Evolutionary conservation across 1,140 invertebrate genomes (phyloP).

Genomic region (Teleopsis dalmanni): DNA sequence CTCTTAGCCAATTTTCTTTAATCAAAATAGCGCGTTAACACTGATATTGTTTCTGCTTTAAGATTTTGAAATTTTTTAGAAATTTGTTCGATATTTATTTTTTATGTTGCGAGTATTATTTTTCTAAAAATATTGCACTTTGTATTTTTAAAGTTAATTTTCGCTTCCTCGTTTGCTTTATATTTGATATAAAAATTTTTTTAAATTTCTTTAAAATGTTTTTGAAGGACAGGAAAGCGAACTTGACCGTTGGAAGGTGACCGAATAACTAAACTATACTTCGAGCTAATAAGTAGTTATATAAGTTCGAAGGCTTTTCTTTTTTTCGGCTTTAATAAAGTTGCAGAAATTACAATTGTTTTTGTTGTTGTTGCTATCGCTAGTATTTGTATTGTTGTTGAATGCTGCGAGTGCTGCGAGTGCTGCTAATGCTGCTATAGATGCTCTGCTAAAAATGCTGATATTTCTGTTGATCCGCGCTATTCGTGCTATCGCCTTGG

Average conservation of each 20-base stretch:
- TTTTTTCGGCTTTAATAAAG: conserved; percentile 4
- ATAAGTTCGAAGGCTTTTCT: conserved; percentile 40
- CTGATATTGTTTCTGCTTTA: too few species aligned
- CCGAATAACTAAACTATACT: conserved; percentile 43
- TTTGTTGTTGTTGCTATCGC: background rate
- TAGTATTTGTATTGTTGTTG: background rate
- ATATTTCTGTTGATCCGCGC: conserved; percentile 15
- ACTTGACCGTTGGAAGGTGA: conserved; percentile 44
- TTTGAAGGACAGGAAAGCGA: conserved; percentile 21
- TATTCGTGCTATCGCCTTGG: conserved; percentile 39
- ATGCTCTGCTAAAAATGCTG: too few species aligned
- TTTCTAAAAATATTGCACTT: too few species aligned
- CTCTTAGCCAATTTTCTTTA: too few species aligned
- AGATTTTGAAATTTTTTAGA: too few species aligned
- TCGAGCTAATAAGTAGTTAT: conserved; percentile 41
- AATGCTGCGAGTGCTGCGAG: background rate
- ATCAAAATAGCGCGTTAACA: too few species aligned
- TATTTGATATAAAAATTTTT: conserved; percentile 4
- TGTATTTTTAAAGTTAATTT: background rate
- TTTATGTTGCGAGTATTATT: too few species aligned
- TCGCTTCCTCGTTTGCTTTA: background rate
- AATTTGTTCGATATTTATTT: too few species aligned
- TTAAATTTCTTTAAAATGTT: background rate
- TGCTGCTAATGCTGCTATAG: background rate
- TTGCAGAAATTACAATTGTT: background rate